Evolutionary conservation across 1,140 invertebrate species (phyloP), one percentile per base, ranked within the genome.

Genomic region (Bombus terrestris): DNA sequence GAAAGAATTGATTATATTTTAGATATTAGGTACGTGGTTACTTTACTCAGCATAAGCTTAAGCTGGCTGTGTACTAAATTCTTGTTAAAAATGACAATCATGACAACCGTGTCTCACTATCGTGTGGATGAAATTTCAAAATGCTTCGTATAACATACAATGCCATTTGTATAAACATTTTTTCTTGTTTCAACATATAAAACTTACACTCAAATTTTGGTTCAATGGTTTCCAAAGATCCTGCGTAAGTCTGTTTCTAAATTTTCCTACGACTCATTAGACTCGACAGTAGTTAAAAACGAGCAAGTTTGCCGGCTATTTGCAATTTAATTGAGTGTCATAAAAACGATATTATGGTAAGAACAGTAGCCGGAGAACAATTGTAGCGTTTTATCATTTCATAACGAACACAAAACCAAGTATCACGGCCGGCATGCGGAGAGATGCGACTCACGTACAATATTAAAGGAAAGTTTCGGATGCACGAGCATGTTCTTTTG

Each of bases 271-370:
- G 57, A 32, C 25, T 62, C 35, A 22, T 59, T 39, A 62, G 43
- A 53, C 57, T 59, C 25, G n/a, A 35, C 3, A 28, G 25, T 25
- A 4, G 37, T 22, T 53, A 59, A 39, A 76, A 64, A 32, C 9
- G 0, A 37, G 15, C 18, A 8, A 64, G 47, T 64, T 78, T n/a
- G 35, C 28, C 18, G 25, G 75, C 37, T 62, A 78, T 62, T 66
- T 66, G 75, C n/a, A 41, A 64, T 64, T 64, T 78, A 64, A 78
- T 78, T n/a, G 75, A 78, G n/a, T 64, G 75, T 64, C 57, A 64
- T 66, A 66, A 78, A 78, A 66, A 66, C 13, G 57, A 43, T 64
- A 78, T 78, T 25, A 62, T 15, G 75, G 75, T 41, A 78, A 43
- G 59, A 12, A 22, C 18, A 18, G 18, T 22, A 53, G 47, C 47